phyloP scores from a whole-genome alignment of 2,888 invertebrate genomes.

The Dynastes grantii region DNA sequence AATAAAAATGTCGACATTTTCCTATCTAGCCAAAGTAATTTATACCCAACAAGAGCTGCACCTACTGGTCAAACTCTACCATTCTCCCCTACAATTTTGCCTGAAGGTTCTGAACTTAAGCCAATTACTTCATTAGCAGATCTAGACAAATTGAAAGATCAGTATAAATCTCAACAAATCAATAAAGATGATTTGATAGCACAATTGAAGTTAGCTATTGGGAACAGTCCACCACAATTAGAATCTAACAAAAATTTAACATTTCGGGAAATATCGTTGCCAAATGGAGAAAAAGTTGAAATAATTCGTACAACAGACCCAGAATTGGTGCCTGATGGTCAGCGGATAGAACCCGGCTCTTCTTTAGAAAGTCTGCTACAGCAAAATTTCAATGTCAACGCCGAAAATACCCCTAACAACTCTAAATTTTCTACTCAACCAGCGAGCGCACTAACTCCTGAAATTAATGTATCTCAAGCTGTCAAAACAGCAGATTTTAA shows the following conservation, averaged over 20 bases:
- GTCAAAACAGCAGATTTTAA: no score
- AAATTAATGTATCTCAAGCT: background rate
- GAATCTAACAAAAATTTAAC: conserved; percentile 81
- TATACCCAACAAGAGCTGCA: conserved; percentile 46
- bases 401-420: background rate
- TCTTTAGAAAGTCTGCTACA: conserved; percentile 65
- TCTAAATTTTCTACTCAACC: conserved; percentile 3
- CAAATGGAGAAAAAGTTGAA: conserved; percentile 85
- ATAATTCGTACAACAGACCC: conserved; percentile 78
- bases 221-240: conserved; percentile 76
- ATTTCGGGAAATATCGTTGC: conserved; percentile 81
- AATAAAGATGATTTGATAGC: conserved; percentile 83
- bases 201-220: conserved; percentile 82
- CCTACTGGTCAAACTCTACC: conserved; percentile 54
- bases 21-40: conserved; percentile 45
- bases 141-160: conserved; percentile 66
- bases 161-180: conserved; percentile 72
- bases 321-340: conserved; percentile 74
- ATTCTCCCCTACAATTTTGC: conserved; percentile 72
- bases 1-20: conserved; percentile 62
- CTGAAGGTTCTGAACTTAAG: conserved; percentile 72
- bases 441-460: background rate
- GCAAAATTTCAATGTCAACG: conserved; percentile 31
- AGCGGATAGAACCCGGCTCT: conserved; percentile 69
- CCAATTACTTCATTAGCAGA: conserved; percentile 67